Conservation (phyloP, 2,797 vertebrate species). For the Scomberomorus guttatus region DNA sequence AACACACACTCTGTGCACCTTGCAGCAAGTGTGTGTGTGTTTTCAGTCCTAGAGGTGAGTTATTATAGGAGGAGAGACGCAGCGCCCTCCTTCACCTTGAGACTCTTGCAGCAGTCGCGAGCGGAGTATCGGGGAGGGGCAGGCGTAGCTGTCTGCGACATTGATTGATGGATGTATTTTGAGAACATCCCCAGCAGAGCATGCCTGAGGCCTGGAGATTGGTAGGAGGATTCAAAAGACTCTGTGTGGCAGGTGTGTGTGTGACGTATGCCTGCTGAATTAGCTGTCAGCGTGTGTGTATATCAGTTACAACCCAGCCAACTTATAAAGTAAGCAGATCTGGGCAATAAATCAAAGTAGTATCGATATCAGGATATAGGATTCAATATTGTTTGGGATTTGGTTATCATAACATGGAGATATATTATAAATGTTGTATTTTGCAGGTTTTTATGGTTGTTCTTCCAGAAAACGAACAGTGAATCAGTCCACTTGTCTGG, state of each 20-base stretch:
- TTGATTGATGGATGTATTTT: constrained; percentile 84
- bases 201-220: constrained; percentile 74
- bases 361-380: neutral
- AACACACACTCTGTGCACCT: neutral
- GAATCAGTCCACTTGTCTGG: neutral
- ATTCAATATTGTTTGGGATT: neutral
- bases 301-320: constrained; percentile 2
- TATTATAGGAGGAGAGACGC: constrained; percentile 50
- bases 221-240: constrained; percentile 55
- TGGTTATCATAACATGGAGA: neutral
- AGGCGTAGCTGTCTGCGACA: constrained; percentile 50
- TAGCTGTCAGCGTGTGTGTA: constrained; percentile 38
- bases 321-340: neutral
- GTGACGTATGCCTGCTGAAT: constrained; percentile 33
- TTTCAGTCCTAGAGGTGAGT: constrained; percentile 60
- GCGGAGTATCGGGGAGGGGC: constrained; percentile 38
- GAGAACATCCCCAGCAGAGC: constrained; percentile 77
- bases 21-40: neutral
- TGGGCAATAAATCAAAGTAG: constrained; percentile 3
- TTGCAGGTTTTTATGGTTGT: neutral
- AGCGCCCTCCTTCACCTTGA: constrained; percentile 77
- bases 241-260: constrained; percentile 50
- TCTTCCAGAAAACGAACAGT: too few relatives aligned
- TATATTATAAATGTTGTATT: neutral
- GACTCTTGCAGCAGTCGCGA: constrained; percentile 53